These are phyloP conservation scores for Glyptemys insculpta DNA, from an alignment of 2,797 vertebrate species.

Conservation along the genomic window DNA sequence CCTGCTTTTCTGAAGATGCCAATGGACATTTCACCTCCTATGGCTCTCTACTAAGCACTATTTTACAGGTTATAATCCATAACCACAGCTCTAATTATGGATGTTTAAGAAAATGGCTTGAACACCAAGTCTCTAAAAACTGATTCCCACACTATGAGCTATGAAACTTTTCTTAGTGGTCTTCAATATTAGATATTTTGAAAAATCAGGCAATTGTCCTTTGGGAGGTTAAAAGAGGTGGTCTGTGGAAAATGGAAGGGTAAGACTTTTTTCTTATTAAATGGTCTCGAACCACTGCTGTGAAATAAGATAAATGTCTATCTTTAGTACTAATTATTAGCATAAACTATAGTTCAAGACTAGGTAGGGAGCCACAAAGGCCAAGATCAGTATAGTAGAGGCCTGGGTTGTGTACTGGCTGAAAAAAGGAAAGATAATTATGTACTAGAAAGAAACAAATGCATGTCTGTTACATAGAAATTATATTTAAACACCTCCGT, in stretches of 20 bases:
- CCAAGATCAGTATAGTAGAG: background rate
- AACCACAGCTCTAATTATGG: too few relatives aligned
- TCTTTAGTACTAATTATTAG: background rate
- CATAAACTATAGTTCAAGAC: background rate
- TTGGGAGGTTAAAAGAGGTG: background rate
- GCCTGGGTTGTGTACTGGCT: background rate
- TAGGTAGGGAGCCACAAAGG: background rate
- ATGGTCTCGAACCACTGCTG: background rate
- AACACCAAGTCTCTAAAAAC: too few relatives aligned
- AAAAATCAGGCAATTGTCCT: background rate
- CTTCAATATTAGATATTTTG: background rate
- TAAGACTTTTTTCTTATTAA: background rate
- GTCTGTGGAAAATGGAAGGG: background rate
- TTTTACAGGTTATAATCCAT: too few relatives aligned
- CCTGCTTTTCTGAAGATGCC: background rate
- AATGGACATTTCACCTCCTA: background rate
- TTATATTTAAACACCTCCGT: background rate
- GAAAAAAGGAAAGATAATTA: background rate
- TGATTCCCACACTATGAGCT: background rate
- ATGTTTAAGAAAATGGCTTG: background rate
- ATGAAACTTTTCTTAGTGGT: background rate
- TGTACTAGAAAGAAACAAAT: background rate
- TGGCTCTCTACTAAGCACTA: too few relatives aligned
- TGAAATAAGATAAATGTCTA: background rate
- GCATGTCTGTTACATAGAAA: background rate